Evolutionary conservation across 30 jellyfish, hydroid and myxozoan species (phyloP), one percentile per base, ranked within the genome.

Genomic region (Cassiopea andromeda): DNA sequence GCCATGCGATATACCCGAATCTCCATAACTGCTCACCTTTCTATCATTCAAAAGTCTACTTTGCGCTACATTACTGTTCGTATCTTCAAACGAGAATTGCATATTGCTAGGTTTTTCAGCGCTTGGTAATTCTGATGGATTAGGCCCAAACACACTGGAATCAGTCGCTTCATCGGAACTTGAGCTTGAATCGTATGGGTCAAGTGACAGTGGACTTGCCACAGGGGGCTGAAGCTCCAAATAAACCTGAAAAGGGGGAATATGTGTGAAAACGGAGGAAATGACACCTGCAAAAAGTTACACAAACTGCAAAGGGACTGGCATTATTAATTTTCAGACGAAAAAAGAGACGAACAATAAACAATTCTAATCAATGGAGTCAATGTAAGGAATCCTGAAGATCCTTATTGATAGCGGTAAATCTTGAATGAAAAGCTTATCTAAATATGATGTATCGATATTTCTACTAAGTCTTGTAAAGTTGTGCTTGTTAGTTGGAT

Each of bases 141-240:
- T 12, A 8, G 27, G 81, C 15, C 46, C 89, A 49, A 77, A 77
- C 48, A 77, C 86, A 49, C 86, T 77, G 5, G 86, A 77, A 16
- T 48, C 74, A 10, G 89, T 15, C 44, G 78, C 60, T 54, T 48
- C 66, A 2, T n/a, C 68, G 48, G 45, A 47, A 67, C 84, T 80
- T 48, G 92, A 46, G 45, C 75, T 69, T 44, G 96, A 80, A 69
- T 79, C 94, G 67, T 89, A 75, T 27, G 64, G 82, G 5, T 60
- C 82, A 16, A 58, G 38, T 1, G 95, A 18, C 48, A 75, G 67
- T 45, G 94, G 91, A 61, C 95, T 86, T 2, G 73, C 81, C 16
- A 85, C 77, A 15, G 96, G 90, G 66, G 98, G 90, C 80, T 92
- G 95, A 19, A 92, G 90, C 45, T 81, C 96, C 88, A 66, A 67